Conservation (phyloP, 2,797 vertebrate genomes). For the Mormyrus proboscirostris region DNA sequence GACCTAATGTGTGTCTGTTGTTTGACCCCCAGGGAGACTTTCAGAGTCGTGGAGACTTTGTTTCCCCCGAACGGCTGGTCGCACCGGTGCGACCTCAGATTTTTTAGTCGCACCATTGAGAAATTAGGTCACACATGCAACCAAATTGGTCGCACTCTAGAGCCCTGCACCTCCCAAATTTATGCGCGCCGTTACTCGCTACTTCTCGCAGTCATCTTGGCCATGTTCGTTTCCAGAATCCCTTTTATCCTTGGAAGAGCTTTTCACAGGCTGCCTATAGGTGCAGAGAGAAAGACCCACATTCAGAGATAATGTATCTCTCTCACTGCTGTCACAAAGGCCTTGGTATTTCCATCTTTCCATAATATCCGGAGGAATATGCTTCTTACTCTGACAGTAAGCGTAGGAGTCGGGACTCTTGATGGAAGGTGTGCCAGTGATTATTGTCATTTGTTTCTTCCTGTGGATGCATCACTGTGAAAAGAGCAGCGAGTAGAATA, state of each 20-base stretch:
- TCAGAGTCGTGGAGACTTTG: no score
- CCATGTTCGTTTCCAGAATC: neutral
- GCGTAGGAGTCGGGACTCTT: neutral
- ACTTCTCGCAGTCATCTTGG: neutral
- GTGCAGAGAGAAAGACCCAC: neutral
- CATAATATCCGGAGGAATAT: neutral
- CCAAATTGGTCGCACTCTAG: no score
- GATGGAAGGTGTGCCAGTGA: neutral
- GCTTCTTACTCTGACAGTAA: neutral
- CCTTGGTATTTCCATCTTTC: neutral
- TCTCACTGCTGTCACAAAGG: neutral
- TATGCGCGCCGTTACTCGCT: neutral
- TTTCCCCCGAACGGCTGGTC: no score
- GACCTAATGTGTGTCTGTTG: no score
- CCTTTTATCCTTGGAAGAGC: neutral
- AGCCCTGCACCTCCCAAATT: neutral
- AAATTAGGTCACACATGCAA: no score
- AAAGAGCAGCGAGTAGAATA: neutral
- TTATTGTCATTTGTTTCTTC: neutral
- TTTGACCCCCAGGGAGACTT: no score
- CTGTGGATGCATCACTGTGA: neutral
- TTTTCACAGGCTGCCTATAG: neutral
- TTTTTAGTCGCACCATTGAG: no score
- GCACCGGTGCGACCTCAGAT: no score
- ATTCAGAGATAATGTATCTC: neutral